These are phyloP conservation scores for Paguma larvata DNA, from an alignment of 2,797 vertebrate species.

Conservation along the genomic window DNA sequence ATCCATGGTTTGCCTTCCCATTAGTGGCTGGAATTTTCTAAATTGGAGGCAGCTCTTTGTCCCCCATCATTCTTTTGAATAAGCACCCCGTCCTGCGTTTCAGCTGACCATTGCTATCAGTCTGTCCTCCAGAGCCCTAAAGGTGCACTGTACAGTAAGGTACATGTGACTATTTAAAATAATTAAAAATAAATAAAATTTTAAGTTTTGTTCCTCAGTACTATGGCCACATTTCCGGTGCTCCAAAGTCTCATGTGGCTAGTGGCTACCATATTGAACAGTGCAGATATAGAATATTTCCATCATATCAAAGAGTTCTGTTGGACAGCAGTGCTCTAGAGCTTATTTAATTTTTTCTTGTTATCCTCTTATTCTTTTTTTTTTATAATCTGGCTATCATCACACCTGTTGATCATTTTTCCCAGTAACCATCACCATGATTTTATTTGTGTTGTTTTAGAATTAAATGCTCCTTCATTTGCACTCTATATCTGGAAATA, in stretches of 20 bases:
- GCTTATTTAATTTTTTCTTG: slow-evolving; percentile 28
- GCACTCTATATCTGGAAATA: background rate
- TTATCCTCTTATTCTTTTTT: background rate
- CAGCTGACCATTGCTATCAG: background rate
- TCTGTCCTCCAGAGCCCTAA: background rate
- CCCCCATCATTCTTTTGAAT: background rate
- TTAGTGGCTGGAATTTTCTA: background rate
- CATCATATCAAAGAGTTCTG: background rate
- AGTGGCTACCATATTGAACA: background rate
- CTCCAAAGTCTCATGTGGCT: background rate
- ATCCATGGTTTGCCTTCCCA: background rate
- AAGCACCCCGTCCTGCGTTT: background rate
- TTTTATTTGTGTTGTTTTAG: slow-evolving; percentile 9
- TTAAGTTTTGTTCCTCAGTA: background rate
- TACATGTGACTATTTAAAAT: background rate
- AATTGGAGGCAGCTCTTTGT: background rate
- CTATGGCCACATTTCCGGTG: background rate
- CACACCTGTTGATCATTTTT: background rate
- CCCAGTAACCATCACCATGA: background rate
- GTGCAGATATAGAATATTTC: background rate
- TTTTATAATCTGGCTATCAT: background rate
- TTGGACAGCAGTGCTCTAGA: background rate
- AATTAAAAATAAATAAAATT: background rate
- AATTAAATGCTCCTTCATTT: slow-evolving; percentile 8
- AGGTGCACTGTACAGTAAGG: background rate